Base-by-base conservation (phyloP, 2,797 vertebrate genomes). In the Cichlasoma orientale region DNA sequence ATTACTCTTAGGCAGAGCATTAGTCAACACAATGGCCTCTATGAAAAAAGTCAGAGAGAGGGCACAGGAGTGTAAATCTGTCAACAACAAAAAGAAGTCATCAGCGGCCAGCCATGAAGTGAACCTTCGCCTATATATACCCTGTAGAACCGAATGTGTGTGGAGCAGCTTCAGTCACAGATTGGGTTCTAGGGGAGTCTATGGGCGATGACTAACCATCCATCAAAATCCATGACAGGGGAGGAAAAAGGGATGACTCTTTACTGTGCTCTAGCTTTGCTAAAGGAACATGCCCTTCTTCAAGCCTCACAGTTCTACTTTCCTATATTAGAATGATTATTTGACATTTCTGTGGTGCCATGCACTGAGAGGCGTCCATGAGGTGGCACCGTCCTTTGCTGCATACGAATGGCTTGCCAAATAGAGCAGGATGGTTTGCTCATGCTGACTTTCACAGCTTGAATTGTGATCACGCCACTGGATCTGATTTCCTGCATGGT, bases 141-240 rank as follows among this genome's bases (percentile, higher is more conserved):
- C 97, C 97, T 98, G 97, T 98, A 98, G 97, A 98, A 98, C 97
- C 97, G 93, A 94, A 94, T 94, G 93, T 94, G 93, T 94, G 93
- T 92, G 93, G 88, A 93, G 88, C 96, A 95, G 88, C 94, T 92
- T 94, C 95, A 92, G 96, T 98, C 97, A 98, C 97, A 98, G 97
- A 97, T 98, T 98, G 97, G 97, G 97, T 97, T 97, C 97, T 98
- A 96, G 96, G 97, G 97, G 97, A 97, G 97, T 97, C 97, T 97
- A 97, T 97, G 97, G 97, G 97, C 91, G 96, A 97, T 93, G 97
- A 96, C 79, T 84, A 80, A 86, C 77, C 92, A 75, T 88, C 92
- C 2, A 71, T 89, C 89, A 87, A 77, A 68, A 87, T 4, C 77
- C 74, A 44, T 3, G 41, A 44, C 36, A 36, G 41, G 31, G 47